Percentiles rank a stretch among this genome's conserved stretches.
Conservation (phyloP, 2,797 vertebrate species). For the Cirrhinus molitorella region DNA sequence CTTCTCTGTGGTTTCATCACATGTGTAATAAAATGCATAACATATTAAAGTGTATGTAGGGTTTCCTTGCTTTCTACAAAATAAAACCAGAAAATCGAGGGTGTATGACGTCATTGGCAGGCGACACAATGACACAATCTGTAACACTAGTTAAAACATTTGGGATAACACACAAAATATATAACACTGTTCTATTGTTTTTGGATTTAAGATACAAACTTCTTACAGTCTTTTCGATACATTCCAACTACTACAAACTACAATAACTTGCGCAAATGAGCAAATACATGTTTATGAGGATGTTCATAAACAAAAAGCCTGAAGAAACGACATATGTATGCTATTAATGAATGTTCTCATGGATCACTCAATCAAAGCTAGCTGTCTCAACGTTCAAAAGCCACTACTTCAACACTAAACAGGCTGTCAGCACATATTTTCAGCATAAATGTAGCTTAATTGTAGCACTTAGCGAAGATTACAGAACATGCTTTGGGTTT, state of each 20-base stretch:
- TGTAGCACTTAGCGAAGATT: conserved; percentile 15
- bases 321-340: conserved; percentile 7
- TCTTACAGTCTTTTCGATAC: background rate
- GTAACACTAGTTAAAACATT: too few species aligned
- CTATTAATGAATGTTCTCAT: background rate
- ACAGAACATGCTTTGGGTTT: conserved; percentile 20
- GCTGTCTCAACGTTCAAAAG: background rate
- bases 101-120: too few species aligned
- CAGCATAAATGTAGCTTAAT: conserved; percentile 24
- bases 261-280: background rate
- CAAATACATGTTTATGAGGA: conserved; percentile 1
- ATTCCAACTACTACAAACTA: background rate
- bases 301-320: background rate
- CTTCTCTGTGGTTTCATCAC: too few species aligned
- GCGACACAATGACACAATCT: too few species aligned
- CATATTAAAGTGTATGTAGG: too few species aligned
- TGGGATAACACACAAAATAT: too few species aligned
- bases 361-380: background rate
- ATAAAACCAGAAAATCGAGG: too few species aligned
- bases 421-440: conserved; percentile 20
- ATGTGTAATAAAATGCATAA: too few species aligned
- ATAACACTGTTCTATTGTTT: too few species aligned
- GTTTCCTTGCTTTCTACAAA: too few species aligned
- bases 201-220: too few species aligned
- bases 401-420: background rate